A percentile compares a stretch with the other conserved stretches of the same genome.
Conservation (phyloP, 2,113 vertebrate species). For the Athene cunicularia region DNA sequence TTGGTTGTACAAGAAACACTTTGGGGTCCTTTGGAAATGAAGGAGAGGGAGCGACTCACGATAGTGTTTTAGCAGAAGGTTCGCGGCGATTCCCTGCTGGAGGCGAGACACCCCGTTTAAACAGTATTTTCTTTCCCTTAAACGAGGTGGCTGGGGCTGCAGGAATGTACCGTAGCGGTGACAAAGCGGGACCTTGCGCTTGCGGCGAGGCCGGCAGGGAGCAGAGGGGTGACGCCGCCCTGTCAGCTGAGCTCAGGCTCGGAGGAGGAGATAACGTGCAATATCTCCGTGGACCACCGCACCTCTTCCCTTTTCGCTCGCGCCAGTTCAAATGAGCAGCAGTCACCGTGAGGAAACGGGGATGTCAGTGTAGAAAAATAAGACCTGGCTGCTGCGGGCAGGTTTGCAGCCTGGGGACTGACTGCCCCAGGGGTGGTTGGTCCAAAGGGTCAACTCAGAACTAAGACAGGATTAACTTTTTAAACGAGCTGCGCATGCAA, state of each 20-base stretch:
- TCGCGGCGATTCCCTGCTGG: background rate
- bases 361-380: rapidly evolving
- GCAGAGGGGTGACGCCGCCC: background rate
- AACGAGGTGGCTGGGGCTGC: background rate
- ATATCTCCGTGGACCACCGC: background rate
- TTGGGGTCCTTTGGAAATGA: background rate
- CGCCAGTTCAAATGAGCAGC: background rate
- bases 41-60: background rate
- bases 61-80: background rate
- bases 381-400: background rate
- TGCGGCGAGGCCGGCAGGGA: background rate
- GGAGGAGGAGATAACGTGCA: background rate
- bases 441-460: background rate
- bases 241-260: background rate
- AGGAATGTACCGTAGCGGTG: background rate
- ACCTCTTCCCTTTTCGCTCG: background rate
- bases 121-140: background rate
- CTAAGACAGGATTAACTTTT: background rate
- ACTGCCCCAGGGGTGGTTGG: background rate
- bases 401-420: background rate
- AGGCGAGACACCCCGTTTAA: background rate
- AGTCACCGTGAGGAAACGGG: background rate
- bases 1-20: background rate
- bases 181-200: background rate
- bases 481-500: background rate